Evolutionary conservation across 2,797 vertebrate species (phyloP), one percentile per base, ranked within the genome.

Genomic region (Gambusia yucatana): DNA sequence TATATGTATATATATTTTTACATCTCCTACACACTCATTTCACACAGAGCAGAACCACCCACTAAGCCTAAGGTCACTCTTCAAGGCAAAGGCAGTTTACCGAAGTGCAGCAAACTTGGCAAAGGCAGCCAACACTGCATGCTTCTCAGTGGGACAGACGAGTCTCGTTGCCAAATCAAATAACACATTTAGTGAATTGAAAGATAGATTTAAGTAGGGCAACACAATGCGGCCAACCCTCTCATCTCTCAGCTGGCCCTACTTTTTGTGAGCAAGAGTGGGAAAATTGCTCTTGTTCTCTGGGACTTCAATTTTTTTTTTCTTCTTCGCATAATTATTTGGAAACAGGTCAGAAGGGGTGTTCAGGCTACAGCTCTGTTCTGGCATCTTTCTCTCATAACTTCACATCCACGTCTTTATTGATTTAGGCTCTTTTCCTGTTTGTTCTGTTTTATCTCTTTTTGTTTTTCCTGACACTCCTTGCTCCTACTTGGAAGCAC

Each of bases 151-250:
- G 96, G 96, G 96, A 97, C 96, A 97, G 95, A 97, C 95, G 95
- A 95, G 94, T 92, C 96, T 94, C 95, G 95, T 97, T 97, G 97
- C 97, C 97, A 98, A 98, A 96, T 97, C 96, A 98, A 98, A 98
- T 97, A 98, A 97, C 96, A 97, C 97, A 97, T 97, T 97, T 97
- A 97, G 97, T 96, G 96, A 97, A 97, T 97, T 97, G 95, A 96
- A 98, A 98, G 96, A 97, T 96, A 96, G 96, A 97, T 97, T 97
- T 97, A 97, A 98, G 97, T 97, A 96, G 96, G 94, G 92, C 95
- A 94, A 93, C 93, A 97, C 96, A 97, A 97, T 96, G 95, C 94
- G 84, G 94, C 96, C 96, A 96, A 91, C 85, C 90, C 93, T 97
- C 95, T 97, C 95, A 97, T 98, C 96, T 96, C 96, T 94, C 84